Evolutionary conservation across 1,140 invertebrate species (phyloP).

Genomic region (Argopecten irradians): DNA sequence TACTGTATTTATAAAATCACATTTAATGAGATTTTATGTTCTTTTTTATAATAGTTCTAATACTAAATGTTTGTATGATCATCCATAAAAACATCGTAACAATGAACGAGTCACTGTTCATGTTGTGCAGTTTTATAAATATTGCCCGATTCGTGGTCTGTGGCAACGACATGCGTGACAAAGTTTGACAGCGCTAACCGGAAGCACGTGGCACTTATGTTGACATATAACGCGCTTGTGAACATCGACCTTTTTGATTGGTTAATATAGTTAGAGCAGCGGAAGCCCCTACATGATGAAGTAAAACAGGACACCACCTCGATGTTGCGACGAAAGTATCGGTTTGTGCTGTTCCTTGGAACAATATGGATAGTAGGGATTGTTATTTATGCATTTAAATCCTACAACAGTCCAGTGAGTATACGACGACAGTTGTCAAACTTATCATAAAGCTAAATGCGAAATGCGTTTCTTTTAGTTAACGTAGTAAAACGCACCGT

Average conservation of each 20-base stretch:
- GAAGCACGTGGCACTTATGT: conserved; percentile 26
- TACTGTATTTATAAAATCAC: too few species aligned
- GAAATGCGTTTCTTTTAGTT: neutral
- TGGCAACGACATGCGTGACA: neutral
- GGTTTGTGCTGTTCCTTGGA: conserved; percentile 46
- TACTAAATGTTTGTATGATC: too few species aligned
- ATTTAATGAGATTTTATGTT: too few species aligned
- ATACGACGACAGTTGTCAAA: neutral
- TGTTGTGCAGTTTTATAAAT: too few species aligned
- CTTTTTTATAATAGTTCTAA: too few species aligned
- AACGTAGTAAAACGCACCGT: neutral
- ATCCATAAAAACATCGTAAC: too few species aligned
- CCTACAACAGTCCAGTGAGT: conserved; percentile 43
- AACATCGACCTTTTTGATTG: conserved; percentile 22
- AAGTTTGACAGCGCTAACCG: neutral
- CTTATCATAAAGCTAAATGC: neutral
- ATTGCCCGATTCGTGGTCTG: too few species aligned
- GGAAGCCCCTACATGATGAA: conserved; percentile 25
- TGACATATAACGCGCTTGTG: conserved; percentile 27
- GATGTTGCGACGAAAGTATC: conserved; percentile 52
- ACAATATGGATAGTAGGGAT: conserved; percentile 48
- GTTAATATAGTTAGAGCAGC: conserved; percentile 28
- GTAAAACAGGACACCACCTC: conserved; percentile 27
- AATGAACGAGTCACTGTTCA: too few species aligned
- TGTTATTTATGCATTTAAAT: conserved; percentile 45